phyloP scores from a whole-genome alignment of 64 coral and sea anemone genomes.

The Montipora cactus region DNA sequence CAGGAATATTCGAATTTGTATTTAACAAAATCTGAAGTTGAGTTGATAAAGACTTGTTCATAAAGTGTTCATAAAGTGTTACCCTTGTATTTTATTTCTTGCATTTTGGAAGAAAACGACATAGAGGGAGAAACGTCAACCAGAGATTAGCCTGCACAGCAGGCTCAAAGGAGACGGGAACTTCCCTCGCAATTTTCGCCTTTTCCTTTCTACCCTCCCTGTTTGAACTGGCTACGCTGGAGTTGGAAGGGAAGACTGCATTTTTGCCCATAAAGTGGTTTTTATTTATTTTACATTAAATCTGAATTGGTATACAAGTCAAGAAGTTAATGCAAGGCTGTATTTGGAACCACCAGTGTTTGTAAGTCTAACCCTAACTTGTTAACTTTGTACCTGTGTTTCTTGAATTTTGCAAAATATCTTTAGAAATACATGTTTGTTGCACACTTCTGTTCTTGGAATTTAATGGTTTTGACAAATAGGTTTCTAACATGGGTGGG shows the following conservation, averaged over 20 bases:
- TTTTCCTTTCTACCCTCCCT: not conserved
- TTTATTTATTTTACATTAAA: not conserved
- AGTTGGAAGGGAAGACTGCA: not conserved
- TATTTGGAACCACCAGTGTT: not conserved
- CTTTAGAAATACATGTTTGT: too few relatives aligned
- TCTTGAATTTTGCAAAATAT: too few relatives aligned
- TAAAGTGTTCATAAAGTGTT: not conserved
- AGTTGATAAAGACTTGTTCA: not conserved
- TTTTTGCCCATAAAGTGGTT: not conserved
- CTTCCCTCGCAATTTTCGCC: not conserved
- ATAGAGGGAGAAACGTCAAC: not conserved
- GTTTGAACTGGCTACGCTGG: not conserved
- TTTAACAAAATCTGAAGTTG: not conserved
- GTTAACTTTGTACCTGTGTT: too few relatives aligned
- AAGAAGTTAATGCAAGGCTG: not conserved
- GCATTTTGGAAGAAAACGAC: not conserved
- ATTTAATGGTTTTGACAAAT: slow-evolving; percentile 26
- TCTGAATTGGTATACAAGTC: not conserved
- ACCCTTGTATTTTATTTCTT: not conserved
- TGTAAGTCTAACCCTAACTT: too few relatives aligned
- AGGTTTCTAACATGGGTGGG: slow-evolving; percentile 6
- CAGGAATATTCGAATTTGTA: not conserved
- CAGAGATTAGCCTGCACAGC: not conserved
- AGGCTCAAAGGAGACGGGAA: not conserved
- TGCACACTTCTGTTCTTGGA: too few relatives aligned